Evolutionary conservation across 2,113 vertebrate genomes (phyloP), one percentile per base, ranked within the genome.

Genomic region (Alectura lathami): DNA sequence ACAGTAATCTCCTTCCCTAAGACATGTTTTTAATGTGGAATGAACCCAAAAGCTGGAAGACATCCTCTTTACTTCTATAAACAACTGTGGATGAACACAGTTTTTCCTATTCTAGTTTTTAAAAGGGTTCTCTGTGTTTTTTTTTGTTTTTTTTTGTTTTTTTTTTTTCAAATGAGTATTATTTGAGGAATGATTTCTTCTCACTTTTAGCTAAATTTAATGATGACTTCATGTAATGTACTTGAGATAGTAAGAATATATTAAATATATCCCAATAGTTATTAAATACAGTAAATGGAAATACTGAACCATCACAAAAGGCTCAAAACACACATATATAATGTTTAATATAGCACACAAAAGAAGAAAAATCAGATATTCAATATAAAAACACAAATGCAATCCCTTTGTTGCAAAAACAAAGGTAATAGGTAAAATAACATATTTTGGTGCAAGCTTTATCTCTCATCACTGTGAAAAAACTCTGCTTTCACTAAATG

Each of bases 41-140:
- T 83, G 86, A 90, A 83, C 59, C 67, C 88, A 40, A 68, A 83
- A 93, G 57, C 53, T 92, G 63, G 72, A 90, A 92, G 53, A 81
- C 63, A 45, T 66, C 40, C 72, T 80, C 72, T 92, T 79, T 86
- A 66, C 40, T 88, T 86, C 54, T 50, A 34, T 43, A 86, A 86
- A 77, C 54, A 81, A 36, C 17, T 77, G 64, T 45, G 63, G 30
- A 86, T 74, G 50, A 83, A 92, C 8, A 12, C 18, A 32, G 48
- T 32, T 88, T 90, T 80, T 7, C n/a, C 54, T n/a, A 42, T 69
- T 76, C 4, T 42, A 66, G 30, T 13, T 91, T 90, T 66, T 32
- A 11, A 43, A 73, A 86, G 45, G 30, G 6, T 57, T 89, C n/a
- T 89, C 16, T 50, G 22, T 59, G 34, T 1, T 14, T 91, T 88